These are phyloP conservation scores for Holacanthella duospinosa DNA, from an alignment of 2,888 invertebrate species.

Conservation along the genomic window DNA sequence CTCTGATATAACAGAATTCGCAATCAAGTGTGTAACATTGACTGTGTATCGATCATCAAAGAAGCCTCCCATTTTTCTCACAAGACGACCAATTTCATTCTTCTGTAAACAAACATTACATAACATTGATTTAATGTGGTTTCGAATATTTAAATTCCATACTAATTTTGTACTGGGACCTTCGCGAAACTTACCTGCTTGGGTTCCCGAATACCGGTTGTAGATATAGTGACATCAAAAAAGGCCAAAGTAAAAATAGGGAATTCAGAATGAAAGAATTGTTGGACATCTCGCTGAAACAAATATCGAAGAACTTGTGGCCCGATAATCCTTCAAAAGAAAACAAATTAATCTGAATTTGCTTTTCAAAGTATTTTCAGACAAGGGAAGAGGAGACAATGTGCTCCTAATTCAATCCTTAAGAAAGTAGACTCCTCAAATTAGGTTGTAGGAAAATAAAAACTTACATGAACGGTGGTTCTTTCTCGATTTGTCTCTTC, in stretches of 20 bases:
- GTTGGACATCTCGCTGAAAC: neutral
- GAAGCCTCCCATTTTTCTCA: slow-evolving; percentile 28
- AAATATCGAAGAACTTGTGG: slow-evolving; percentile 59
- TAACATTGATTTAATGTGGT: neutral
- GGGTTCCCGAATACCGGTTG: too few relatives aligned
- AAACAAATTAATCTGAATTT: neutral
- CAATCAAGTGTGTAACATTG: slow-evolving; percentile 31
- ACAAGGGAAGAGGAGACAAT: too few relatives aligned
- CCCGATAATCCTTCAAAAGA: slow-evolving; percentile 59
- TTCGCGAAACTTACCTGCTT: slow-evolving; percentile 40
- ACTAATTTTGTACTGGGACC: slow-evolving; percentile 11
- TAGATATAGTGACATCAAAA: slow-evolving; percentile 57
- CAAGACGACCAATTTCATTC: slow-evolving; percentile 11
- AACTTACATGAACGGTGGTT: slow-evolving; percentile 63
- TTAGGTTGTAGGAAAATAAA: too few relatives aligned
- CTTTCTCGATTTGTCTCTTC: too few relatives aligned
- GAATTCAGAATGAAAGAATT: slow-evolving; percentile 44
- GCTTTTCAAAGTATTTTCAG: neutral
- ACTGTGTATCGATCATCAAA: slow-evolving; percentile 15
- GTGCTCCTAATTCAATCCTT: too few relatives aligned
- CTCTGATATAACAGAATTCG: slow-evolving; percentile 16
- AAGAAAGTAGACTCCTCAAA: too few relatives aligned
- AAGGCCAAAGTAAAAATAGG: slow-evolving; percentile 75
- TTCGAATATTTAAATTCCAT: slow-evolving; percentile 29
- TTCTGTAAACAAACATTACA: neutral